Base-by-base conservation (phyloP, 2,113 vertebrate genomes). In the Zapus hudsonius region DNA sequence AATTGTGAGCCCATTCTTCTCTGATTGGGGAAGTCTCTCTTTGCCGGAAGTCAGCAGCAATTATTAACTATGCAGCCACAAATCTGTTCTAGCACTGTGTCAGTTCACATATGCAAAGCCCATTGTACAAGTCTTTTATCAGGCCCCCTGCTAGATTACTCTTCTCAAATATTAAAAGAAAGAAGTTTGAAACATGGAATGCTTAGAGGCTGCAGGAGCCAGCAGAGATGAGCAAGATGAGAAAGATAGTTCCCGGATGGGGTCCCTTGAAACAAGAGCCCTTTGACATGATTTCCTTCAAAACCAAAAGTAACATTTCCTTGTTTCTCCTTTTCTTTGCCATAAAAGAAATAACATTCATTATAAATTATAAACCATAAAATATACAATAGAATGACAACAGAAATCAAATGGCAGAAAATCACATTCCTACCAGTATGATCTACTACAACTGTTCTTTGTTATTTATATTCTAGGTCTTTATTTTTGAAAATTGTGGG, bases 81-180 rank as follows among this genome's bases (percentile, higher is more conserved):
- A 42, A 33, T 88, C 87, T 78, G 59, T 38, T 67, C 87, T 11
- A 33, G 52, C 52, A 74, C 75, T 47, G 6, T 44, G 63, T 38
- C 55, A 72, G 36, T 29, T 73, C 88, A 82, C 42, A 25, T 19
- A 59, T 25, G 52, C 82, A 73, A 84, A 96, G 66, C 13, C 70
- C 66, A 29, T 72, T 92, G 61, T 47, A 31, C 44, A 25, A 27
- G 66, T 85, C 93, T 93, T 92, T 95, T 27, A 94, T 94, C 96
- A 86, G 90, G 73, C 64, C 72, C 82, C 93, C 92, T 92, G 22
- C 88, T 23, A 55, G 69, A 67, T 55, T 33, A 36, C 85, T 90
- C 79, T 76, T 40, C 36, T 88, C 78, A 33, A 55, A 78, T 78
- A 85, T 63, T 25, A 59, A 87, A 95, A 86, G 75, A 82, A 47